These are phyloP conservation scores for Ommatoiulus sabulosus DNA, from an alignment of 2,888 invertebrate species.

Conservation along the genomic window DNA sequence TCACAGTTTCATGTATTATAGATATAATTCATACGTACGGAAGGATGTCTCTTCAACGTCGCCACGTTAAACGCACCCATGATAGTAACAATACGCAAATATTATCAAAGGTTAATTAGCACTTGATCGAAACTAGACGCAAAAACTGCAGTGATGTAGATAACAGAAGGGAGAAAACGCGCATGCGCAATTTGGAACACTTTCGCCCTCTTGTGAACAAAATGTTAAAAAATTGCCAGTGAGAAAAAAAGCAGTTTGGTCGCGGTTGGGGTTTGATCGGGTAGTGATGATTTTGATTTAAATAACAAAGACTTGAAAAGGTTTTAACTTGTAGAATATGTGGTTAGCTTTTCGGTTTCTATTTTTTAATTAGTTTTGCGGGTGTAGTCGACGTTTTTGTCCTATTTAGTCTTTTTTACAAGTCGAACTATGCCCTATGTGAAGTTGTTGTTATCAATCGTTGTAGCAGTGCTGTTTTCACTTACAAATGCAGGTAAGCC, in stretches of 20 bases:
- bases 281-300: constrained; percentile 49
- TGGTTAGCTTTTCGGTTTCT: constrained; percentile 34
- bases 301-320: constrained; percentile 37
- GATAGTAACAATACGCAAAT: constrained; percentile 63
- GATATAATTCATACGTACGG: constrained; percentile 74
- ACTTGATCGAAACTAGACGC: not conserved
- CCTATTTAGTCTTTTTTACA: constrained; percentile 1
- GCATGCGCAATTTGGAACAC: not conserved
- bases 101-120: constrained; percentile 20
- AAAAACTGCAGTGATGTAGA: not conserved
- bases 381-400: constrained; percentile 32
- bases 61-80: constrained; percentile 80
- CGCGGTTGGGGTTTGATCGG: constrained; percentile 45
- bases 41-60: constrained; percentile 81
- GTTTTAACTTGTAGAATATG: constrained; percentile 41
- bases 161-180: not conserved
- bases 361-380: constrained; percentile 15
- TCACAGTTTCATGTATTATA: not conserved
- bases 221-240: constrained; percentile 6
- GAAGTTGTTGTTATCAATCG: constrained; percentile 42
- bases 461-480: constrained; percentile 50
- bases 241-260: constrained; percentile 28
- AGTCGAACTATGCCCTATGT: constrained; percentile 50
- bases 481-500: constrained; percentile 49
- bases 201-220: constrained; percentile 28